Base-by-base conservation (phyloP, 2,113 vertebrate species). In the Pyrgilauda ruficollis region DNA sequence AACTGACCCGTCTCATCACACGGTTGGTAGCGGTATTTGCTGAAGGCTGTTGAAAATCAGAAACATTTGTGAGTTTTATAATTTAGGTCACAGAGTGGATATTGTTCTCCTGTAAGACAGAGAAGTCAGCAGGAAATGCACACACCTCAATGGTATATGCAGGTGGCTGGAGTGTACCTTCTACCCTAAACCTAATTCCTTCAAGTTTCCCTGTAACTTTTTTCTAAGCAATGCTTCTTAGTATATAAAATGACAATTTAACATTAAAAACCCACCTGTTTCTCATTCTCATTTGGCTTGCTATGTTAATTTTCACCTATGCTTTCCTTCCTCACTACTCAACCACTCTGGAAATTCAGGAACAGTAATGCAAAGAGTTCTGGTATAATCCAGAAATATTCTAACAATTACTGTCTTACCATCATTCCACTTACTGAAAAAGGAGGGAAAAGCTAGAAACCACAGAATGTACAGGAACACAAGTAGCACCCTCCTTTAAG, bases 1-100 rank as follows among this genome's bases (percentile, higher is more conserved):
- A 99, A 75, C 99, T 99, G 89, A 99, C 99, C 82, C 99, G 98
- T 73, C 99, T 97, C 98, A 99, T 99, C 61, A 98, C 99, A 89
- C 99, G 98, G 74, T 95, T 98, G 59, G 97, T 94, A 81, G 98
- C 93, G 13, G 96, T 55, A 12, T 93, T 97, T 61, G 96, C 97
- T 56, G 98, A 94, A 50, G 98, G 97, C 98, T 99, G 96, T 90
- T 90, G 70, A 39, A 94, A 90, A 93, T 39, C 68, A 86, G 90
- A 96, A 93, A 53, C 52, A 43, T 72, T 31, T 1, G 6, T 67
- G 11, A 82, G 33, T 27, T 64, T 47, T 24, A 26, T 7, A 43
- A 6, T 9, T 26, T 8, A 21, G 31, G 44, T 9, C 43, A 23
- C 2, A 10, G 8, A 14, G 62, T 4, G 15, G 20, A 43, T 30